Evolutionary conservation across 2,797 vertebrate genomes (phyloP), one percentile per base, ranked within the genome.

Genomic region (Aplochiton taeniatus): DNA sequence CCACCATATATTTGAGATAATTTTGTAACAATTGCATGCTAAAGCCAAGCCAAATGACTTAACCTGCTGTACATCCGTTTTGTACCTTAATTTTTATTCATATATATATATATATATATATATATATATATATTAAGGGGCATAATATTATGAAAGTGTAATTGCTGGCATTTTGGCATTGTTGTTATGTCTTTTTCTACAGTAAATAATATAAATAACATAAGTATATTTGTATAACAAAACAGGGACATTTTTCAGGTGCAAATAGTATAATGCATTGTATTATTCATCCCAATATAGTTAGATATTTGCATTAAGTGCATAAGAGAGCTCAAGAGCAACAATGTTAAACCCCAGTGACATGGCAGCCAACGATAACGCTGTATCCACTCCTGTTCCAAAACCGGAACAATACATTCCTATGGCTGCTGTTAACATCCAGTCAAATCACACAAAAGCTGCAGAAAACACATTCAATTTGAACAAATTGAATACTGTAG

Each of bases 401-500:
- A 44, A 61, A 50, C 44, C 47, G 18, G 18, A 44, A 68, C 69
- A 81, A 85, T 83, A 68, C 75, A 68, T 74, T 73, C 84, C 71
- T 73, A 63, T 72, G 78, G 78, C 60, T 57, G 48, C 66, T 67
- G 16, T 16, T 42, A 61, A 88, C 57, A 75, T 82, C 70, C 73
- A 78, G 80, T 81, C 86, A 85, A 75, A 79, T 81, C 79, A 62
- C 13, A 88, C 83, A 87, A 87, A 88, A 87, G 82, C 73, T 43
- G 66, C 55, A 58, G 69, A 83, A 49, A 86, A 80, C 83, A 82
- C 85, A 89, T 88, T 89, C 69, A 79, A 69, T 81, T 74, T 82
- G 72, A 70, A 79, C 85, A 85, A 90, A 90, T 88, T 87, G 82
- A 90, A 90, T 85, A 88, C 88, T 89, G 88, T 80, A 85, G 87